Conservation (phyloP, 2,113 vertebrate genomes). For the Platichthys flesus region DNA sequence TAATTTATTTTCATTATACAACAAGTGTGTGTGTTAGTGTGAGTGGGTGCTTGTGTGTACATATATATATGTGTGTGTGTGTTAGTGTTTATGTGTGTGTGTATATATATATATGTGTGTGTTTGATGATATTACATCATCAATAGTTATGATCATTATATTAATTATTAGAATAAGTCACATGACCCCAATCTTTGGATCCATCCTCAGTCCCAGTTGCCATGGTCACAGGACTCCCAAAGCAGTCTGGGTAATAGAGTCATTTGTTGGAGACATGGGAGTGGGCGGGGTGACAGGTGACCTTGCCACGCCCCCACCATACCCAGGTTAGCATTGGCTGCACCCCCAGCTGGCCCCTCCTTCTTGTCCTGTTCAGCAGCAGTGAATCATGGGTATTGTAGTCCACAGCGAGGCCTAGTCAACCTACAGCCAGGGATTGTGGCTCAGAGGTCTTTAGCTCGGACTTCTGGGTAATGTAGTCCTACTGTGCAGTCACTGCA, state of each 20-base stretch:
- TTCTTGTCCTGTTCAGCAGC: conserved; percentile 11
- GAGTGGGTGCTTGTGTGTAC: not conserved
- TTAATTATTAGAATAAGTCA: conserved; percentile 42
- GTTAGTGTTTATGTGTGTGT: not conserved
- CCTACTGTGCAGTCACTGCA: not conserved
- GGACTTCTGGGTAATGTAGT: conserved; percentile 34
- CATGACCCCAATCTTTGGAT: conserved; percentile 49
- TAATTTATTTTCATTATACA: conserved; percentile 62
- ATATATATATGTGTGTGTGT: not conserved
- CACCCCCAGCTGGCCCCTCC: not conserved
- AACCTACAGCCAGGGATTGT: no score
- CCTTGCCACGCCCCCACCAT: not conserved
- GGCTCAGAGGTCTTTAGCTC: not conserved
- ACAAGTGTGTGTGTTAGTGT: conserved; percentile 14
- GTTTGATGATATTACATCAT: conserved; percentile 6
- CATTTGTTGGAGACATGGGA: not conserved
- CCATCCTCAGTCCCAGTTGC: conserved; percentile 18
- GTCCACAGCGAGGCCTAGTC: no score
- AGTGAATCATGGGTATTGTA: conserved; percentile 27
- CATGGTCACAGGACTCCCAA: conserved; percentile 16
- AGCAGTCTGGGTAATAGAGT: conserved; percentile 42
- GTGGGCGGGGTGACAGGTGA: not conserved
- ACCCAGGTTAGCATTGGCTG: not conserved
- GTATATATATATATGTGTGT: not conserved
- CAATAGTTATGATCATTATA: conserved; percentile 17